phyloP scores from a whole-genome alignment of 2,113 vertebrate species.

The cat (Felis catus) region DNA sequence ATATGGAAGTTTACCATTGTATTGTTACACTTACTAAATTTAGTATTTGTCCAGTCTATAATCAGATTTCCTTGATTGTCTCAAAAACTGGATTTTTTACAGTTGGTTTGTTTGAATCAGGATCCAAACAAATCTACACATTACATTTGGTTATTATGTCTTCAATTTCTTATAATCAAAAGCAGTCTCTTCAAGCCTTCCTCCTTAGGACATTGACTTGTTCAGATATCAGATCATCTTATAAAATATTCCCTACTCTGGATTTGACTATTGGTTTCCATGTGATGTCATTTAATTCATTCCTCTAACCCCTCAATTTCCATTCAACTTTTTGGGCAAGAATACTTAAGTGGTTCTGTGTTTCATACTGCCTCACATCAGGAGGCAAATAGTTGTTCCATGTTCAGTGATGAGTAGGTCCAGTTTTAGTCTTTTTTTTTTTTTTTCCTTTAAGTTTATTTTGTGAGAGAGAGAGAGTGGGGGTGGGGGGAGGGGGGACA shows the following conservation, averaged over 20 bases:
- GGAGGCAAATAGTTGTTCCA: background rate
- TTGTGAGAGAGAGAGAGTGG: too few relatives aligned
- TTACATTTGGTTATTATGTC: background rate
- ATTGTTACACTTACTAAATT: background rate
- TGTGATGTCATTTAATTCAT: background rate
- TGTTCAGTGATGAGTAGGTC: background rate
- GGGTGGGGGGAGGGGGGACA: too few relatives aligned
- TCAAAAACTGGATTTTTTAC: conserved; percentile 29
- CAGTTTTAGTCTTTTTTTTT: background rate
- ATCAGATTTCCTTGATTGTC: background rate
- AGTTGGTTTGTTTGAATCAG: conserved; percentile 25
- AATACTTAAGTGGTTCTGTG: background rate
- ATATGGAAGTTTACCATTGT: background rate
- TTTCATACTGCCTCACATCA: background rate
- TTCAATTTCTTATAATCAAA: background rate
- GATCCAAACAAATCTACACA: background rate
- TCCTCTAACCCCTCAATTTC: background rate
- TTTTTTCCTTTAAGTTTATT: too few relatives aligned
- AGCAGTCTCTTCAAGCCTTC: background rate
- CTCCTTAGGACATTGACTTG: background rate
- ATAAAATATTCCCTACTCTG: background rate
- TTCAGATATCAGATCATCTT: background rate
- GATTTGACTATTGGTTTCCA: background rate
- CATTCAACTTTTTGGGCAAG: background rate
- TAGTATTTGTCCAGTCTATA: background rate